Percentiles rank a stretch among this genome's conserved stretches.
These are phyloP conservation scores for Gryllus bimaculatus DNA, from an alignment of 1,140 invertebrate species.

Conservation along the genomic window DNA sequence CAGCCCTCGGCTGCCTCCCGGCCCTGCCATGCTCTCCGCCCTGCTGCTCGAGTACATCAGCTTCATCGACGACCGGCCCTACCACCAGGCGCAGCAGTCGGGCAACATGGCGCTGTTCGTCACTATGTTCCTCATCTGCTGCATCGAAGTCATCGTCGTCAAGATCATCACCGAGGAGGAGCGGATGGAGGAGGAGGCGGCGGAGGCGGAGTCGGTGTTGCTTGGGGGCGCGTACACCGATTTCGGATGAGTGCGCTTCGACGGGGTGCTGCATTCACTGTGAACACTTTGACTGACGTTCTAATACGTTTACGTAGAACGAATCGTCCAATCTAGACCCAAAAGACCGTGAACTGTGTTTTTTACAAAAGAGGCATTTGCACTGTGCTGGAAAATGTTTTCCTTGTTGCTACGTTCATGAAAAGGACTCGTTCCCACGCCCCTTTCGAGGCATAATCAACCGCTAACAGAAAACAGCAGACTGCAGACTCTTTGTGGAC, in stretches of 20 bases:
- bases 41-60: conserved; percentile 14
- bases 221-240: background rate
- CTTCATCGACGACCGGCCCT: conserved; percentile 8
- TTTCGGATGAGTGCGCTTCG: background rate
- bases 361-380: too few relatives aligned
- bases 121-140: conserved; percentile 26
- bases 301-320: too few relatives aligned
- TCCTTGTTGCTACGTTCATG: too few relatives aligned
- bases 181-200: background rate
- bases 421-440: too few relatives aligned
- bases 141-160: conserved; percentile 26
- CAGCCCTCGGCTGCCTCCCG: background rate
- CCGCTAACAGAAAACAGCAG: too few relatives aligned
- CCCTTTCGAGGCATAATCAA: too few relatives aligned
- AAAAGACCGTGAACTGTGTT: too few relatives aligned
- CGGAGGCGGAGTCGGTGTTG: background rate
- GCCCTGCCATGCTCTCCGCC: conserved; percentile 17
- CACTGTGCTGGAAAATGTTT: too few relatives aligned
- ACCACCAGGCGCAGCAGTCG: conserved; percentile 10
- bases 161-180: conserved; percentile 23
- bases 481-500: too few relatives aligned
- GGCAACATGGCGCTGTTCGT: conserved; percentile 27
- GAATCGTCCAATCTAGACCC: too few relatives aligned
- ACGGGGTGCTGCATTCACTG: too few relatives aligned
- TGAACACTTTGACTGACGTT: too few relatives aligned